Evolutionary conservation across 2,797 vertebrate genomes (phyloP).

Genomic region (Pseudomugil tenellus): DNA sequence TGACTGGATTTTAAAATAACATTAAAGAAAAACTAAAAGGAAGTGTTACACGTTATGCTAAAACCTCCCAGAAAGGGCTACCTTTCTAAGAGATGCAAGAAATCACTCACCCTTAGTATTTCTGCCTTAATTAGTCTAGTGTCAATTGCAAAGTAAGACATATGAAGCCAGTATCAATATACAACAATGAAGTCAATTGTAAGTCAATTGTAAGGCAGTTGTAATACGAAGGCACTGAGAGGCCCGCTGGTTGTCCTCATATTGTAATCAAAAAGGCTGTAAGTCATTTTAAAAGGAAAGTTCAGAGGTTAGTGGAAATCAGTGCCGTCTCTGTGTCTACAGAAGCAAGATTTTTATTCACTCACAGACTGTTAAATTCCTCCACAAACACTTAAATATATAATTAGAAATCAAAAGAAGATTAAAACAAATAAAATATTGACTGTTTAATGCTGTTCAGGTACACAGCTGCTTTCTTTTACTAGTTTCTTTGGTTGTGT

Average conservation of each 20-base stretch:
- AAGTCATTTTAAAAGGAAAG: conserved; percentile 23
- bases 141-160: background rate
- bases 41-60: conserved; percentile 11
- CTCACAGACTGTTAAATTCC: conserved; percentile 30
- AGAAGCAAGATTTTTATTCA: conserved; percentile 26
- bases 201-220: conserved; percentile 9
- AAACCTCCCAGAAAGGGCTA: background rate
- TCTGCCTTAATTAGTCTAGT: background rate
- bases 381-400: conserved; percentile 21
- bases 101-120: background rate
- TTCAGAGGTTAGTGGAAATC: conserved; percentile 30
- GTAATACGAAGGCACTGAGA: conserved; percentile 11
- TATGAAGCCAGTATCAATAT: background rate
- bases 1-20: conserved; percentile 39
- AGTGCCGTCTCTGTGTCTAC: conserved; percentile 48
- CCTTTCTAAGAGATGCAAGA: background rate
- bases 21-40: conserved; percentile 15
- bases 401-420: conserved; percentile 28
- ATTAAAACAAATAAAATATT: conserved; percentile 30
- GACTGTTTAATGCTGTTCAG: conserved; percentile 19
- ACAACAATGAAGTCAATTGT: background rate
- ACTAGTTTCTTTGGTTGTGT: background rate
- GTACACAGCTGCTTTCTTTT: conserved; percentile 10
- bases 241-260: conserved; percentile 25
- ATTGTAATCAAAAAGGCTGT: conserved; percentile 22